Percentiles rank a stretch among this genome's conserved stretches.
phyloP scores from a whole-genome alignment of 2,113 vertebrate species.

The Microtus pennsylvanicus region DNA sequence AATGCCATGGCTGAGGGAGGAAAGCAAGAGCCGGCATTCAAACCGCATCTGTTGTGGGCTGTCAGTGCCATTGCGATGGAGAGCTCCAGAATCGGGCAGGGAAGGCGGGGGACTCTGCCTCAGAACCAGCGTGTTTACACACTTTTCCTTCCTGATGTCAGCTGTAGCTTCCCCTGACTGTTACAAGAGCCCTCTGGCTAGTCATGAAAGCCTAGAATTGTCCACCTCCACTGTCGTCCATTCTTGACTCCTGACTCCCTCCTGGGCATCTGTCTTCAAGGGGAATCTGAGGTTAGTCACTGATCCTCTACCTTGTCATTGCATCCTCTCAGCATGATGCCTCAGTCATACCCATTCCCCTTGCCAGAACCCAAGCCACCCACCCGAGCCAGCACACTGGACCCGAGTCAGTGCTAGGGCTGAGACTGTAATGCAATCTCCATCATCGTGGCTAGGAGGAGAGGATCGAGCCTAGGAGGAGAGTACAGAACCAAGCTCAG shows the following conservation, averaged over 20 bases:
- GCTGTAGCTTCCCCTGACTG: background rate
- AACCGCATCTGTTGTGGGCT: no score
- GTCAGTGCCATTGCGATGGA: background rate
- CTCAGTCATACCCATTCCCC: background rate
- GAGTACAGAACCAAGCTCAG: background rate
- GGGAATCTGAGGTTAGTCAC: background rate
- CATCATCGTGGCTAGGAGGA: background rate
- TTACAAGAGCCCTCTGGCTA: background rate
- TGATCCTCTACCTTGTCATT: background rate
- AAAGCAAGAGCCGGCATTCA: background rate
- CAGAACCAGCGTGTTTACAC: background rate
- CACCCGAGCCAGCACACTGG: rapidly evolving
- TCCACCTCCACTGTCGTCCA: background rate
- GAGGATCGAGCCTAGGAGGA: no score
- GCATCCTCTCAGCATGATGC: background rate
- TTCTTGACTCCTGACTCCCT: background rate
- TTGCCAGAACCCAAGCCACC: background rate
- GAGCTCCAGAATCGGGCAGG: no score
- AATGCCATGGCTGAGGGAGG: background rate
- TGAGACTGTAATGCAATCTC: rapidly evolving
- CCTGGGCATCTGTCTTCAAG: background rate
- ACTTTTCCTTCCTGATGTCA: background rate
- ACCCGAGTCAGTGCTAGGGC: background rate
- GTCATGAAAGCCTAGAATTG: background rate
- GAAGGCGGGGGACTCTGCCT: background rate